A percentile compares a stretch with the other conserved stretches of the same genome.
Evolutionary conservation across 2,888 invertebrate species (phyloP).

Genomic region (Watsonalla binaria): DNA sequence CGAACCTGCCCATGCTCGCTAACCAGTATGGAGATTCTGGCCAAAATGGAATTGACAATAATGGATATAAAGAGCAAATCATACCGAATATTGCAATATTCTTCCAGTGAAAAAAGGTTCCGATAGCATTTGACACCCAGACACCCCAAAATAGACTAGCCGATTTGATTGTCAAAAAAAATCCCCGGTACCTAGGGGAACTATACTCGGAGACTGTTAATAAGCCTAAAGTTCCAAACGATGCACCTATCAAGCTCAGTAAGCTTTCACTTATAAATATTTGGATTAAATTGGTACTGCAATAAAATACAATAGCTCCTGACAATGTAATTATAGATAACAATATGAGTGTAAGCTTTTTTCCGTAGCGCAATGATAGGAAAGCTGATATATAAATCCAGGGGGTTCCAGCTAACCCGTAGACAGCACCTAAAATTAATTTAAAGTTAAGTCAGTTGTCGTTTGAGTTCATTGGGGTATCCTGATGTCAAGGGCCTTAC

Average conservation of each 20-base stretch:
- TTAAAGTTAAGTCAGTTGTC: no score
- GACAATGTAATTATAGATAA: neutral
- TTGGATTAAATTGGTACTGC: constrained; percentile 9
- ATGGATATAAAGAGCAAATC: constrained; percentile 9
- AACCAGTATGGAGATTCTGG: constrained; percentile 26
- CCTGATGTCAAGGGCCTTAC: no score
- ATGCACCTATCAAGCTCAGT: constrained; percentile 9
- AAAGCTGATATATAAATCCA: constrained; percentile 17
- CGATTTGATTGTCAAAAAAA: constrained; percentile 15
- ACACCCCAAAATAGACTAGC: constrained; percentile 18
- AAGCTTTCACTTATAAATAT: constrained; percentile 17
- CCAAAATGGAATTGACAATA: constrained; percentile 13
- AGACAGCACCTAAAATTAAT: constrained; percentile 3
- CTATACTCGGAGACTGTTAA: constrained; percentile 19
- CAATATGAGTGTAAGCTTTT: constrained; percentile 13
- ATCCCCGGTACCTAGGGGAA: constrained; percentile 19
- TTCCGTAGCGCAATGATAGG: constrained; percentile 12
- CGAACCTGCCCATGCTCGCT: constrained; percentile 18
- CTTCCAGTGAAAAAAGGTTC: constrained; percentile 17
- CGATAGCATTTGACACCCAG: constrained; percentile 19
- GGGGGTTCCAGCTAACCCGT: constrained; percentile 13
- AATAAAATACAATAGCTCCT: constrained; percentile 14
- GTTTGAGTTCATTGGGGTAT: no score
- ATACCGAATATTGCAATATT: constrained; percentile 14
- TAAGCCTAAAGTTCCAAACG: constrained; percentile 8